phyloP scores from a whole-genome alignment of 1,140 invertebrate genomes.

The Heliconius hewitsoni region DNA sequence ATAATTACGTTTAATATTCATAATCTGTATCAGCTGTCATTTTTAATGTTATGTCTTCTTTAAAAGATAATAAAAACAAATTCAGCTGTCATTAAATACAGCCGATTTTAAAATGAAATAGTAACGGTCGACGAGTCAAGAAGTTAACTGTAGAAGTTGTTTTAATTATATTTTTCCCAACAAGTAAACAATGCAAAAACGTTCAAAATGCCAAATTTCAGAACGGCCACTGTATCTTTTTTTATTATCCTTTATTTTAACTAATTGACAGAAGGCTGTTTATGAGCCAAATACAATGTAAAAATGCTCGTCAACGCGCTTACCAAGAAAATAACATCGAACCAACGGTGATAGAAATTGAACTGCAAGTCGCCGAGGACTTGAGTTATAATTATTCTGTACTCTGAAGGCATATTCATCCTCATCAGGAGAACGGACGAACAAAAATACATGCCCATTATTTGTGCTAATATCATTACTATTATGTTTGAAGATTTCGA shows the following conservation, averaged over 20 bases:
- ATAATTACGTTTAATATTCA: no score
- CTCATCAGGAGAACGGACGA: constrained; percentile 98
- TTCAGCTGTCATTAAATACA: no score
- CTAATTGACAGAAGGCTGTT: constrained; percentile 83
- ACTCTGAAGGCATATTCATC: constrained; percentile 99
- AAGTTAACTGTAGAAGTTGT: no score
- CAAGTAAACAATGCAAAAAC: no score
- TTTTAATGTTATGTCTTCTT: no score
- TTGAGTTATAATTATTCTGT: constrained; percentile 98
- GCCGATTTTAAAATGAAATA: no score
- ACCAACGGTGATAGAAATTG: constrained; percentile 99
- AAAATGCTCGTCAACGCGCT: constrained; percentile 97
- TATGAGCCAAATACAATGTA: constrained; percentile 97
- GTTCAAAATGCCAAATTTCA: background rate
- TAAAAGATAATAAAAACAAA: background rate
- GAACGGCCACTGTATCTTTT: background rate
- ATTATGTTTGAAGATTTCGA: constrained; percentile 99
- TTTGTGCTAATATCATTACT: constrained; percentile 97
- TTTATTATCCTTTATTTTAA: background rate
- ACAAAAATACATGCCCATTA: constrained; percentile 99
- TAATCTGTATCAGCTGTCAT: no score
- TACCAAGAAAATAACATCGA: constrained; percentile 99
- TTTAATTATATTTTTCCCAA: no score
- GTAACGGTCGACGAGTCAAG: no score
- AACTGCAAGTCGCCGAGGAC: constrained; percentile 99